Evolutionary conservation across 2,888 invertebrate species (phyloP), one percentile per base, ranked within the genome.

Genomic region (Didymodactylos carnosus): DNA sequence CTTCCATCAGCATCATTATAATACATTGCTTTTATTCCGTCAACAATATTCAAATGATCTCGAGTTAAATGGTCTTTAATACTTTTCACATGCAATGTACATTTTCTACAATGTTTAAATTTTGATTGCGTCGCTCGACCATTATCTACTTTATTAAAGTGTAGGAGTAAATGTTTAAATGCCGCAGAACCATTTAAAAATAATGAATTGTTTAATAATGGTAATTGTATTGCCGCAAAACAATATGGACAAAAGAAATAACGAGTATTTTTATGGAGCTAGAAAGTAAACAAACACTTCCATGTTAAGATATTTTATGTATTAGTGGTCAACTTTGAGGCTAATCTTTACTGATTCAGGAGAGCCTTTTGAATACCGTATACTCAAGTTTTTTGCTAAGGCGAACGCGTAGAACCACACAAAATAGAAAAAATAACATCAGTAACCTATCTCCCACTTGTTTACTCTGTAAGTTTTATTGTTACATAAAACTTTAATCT

Each of bases 21-120:
- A 35, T 62, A 62, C 1, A 19, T 62, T 6, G 62, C 62, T 62
- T 62, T 62, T 3, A 62, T 62, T 35, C 62, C 62, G 35, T 62
- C 62, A 8, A 62, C 62, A 62, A 62, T 62, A 62, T 62, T 62
- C n/a, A 62, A 62, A 51, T 75, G 75, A 51, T 75, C 75, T 35
- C 51, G 69, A 13, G 35, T n/a, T 51, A 75, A 46, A 41, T 75
- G 75, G 25, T 75, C 75, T 51, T 75, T 75, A 69, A 75, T 72
- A 4, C 46, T 35, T 69, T 51, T 7, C 2, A 75, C 40, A 72
- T 75, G 75, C 19, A 75, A 53, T 13, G 69, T 72, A 40, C 75
- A 75, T 72, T 75, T 75, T 25, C 69, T 69, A 51, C 75, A 75
- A 70, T 75, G 75, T 49, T 72, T 75, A 69, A 72, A 75, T 51